Evolutionary conservation across 2,113 vertebrate genomes (phyloP).

Genomic region (Bos javanicus): DNA sequence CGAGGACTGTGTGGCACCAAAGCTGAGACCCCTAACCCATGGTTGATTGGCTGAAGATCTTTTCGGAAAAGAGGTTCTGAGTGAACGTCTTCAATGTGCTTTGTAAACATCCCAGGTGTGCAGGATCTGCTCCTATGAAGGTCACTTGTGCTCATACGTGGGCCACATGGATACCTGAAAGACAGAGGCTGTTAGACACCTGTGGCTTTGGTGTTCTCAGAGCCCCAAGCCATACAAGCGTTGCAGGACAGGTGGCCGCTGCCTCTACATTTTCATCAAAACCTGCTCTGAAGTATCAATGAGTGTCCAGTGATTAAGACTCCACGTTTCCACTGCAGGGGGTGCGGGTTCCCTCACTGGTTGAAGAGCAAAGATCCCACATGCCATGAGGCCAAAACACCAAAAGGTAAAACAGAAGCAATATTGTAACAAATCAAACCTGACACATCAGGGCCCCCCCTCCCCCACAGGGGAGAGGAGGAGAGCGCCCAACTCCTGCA

Average conservation of each 20-base stretch:
- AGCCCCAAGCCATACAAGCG: rapidly evolving
- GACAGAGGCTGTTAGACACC: neutral
- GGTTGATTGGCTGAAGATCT: conserved; percentile 74
- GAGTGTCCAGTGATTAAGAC: neutral
- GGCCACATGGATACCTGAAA: conserved; percentile 78
- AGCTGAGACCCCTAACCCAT: conserved; percentile 31
- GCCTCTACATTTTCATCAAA: neutral
- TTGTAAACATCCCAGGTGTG: conserved; percentile 48
- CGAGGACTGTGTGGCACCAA: conserved; percentile 77
- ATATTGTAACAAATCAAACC: neutral
- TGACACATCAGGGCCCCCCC: neutral
- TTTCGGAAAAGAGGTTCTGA: conserved; percentile 90
- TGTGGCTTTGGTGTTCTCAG: rapidly evolving
- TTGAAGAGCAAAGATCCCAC: neutral
- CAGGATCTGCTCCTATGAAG: conserved; percentile 82
- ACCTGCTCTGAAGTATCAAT: neutral
- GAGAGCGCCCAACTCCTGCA: neutral
- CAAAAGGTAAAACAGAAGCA: neutral
- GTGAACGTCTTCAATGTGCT: conserved; percentile 76
- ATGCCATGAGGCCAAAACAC: neutral
- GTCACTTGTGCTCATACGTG: conserved; percentile 78
- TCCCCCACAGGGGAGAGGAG: neutral
- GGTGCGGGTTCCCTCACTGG: neutral
- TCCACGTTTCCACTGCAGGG: neutral
- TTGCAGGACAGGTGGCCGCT: rapidly evolving